Evolutionary conservation across 2,113 vertebrate species (phyloP).

Genomic region (Chaenocephalus aceratus): DNA sequence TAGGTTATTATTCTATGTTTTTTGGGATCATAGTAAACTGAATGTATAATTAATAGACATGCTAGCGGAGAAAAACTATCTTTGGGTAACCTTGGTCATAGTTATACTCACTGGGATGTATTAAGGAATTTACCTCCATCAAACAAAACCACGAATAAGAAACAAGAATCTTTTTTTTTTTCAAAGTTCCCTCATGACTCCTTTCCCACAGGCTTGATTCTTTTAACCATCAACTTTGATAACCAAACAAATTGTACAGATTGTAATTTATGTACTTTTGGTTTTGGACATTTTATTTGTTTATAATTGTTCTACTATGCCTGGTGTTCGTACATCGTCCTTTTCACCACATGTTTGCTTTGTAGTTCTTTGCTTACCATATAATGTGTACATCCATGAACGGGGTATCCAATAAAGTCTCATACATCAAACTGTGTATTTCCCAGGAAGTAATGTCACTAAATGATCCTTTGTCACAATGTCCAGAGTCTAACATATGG

Average conservation of each 20-base stretch:
- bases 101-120: slow-evolving; percentile 14
- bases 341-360: slow-evolving; percentile 75
- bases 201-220: slow-evolving; percentile 5
- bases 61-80: not conserved
- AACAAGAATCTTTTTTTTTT: not conserved
- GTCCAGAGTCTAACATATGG: not conserved
- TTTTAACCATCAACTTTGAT: slow-evolving; percentile 70
- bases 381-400: slow-evolving; percentile 71
- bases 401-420: slow-evolving; percentile 72
- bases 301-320: slow-evolving; percentile 71
- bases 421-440: slow-evolving; percentile 48
- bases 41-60: slow-evolving; percentile 35
- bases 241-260: slow-evolving; percentile 86
- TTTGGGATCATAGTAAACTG: slow-evolving; percentile 22
- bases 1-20: slow-evolving; percentile 30
- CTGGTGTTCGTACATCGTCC: slow-evolving; percentile 38
- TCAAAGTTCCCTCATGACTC: not conserved
- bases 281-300: slow-evolving; percentile 80
- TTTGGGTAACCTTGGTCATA: slow-evolving; percentile 1
- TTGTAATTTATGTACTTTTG: slow-evolving; percentile 92
- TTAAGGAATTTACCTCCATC: slow-evolving; percentile 7
- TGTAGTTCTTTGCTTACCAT: slow-evolving; percentile 66
- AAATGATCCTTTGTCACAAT: not conserved
- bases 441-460: not conserved
- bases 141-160: slow-evolving; percentile 19